These are phyloP conservation scores for Leucoma salicis DNA, from an alignment of 2,888 invertebrate genomes.

Conservation along the genomic window DNA sequence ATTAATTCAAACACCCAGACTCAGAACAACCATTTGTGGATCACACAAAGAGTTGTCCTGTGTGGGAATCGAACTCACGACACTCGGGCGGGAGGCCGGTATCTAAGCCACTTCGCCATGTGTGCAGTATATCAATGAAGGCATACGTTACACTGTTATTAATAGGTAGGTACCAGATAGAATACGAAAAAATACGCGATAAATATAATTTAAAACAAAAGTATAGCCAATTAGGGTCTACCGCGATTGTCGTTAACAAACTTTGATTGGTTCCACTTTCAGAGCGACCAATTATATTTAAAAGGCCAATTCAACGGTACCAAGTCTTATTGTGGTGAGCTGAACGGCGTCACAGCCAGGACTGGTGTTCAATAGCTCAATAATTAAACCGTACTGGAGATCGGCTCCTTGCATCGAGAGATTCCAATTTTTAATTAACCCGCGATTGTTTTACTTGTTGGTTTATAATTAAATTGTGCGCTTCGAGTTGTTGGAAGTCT, in stretches of 20 bases:
- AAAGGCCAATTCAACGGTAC: conserved; percentile 68
- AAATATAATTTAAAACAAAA: neutral
- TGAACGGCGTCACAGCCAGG: conserved; percentile 67
- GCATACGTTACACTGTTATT: no score
- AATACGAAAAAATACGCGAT: neutral
- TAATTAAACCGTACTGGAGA: conserved; percentile 71
- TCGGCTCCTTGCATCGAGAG: conserved; percentile 52
- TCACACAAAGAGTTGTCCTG: no score
- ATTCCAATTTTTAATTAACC: conserved; percentile 69
- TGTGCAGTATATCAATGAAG: no score
- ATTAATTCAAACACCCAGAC: no score
- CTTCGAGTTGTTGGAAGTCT: conserved; percentile 6
- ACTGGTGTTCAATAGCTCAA: conserved; percentile 62
- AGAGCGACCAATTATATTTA: conserved; percentile 73
- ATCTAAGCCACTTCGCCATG: no score
- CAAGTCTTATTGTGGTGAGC: conserved; percentile 67
- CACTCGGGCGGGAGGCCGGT: no score
- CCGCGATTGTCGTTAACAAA: conserved; percentile 63
- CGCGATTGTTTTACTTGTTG: conserved; percentile 55
- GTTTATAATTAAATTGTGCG: conserved; percentile 30
- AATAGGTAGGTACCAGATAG: no score
- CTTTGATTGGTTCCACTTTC: conserved; percentile 69
- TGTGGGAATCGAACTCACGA: no score
- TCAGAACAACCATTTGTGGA: no score
- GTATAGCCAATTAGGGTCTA: conserved; percentile 64